Base-by-base conservation (phyloP, 2,888 invertebrate species). In the Agriopis aurantiaria region DNA sequence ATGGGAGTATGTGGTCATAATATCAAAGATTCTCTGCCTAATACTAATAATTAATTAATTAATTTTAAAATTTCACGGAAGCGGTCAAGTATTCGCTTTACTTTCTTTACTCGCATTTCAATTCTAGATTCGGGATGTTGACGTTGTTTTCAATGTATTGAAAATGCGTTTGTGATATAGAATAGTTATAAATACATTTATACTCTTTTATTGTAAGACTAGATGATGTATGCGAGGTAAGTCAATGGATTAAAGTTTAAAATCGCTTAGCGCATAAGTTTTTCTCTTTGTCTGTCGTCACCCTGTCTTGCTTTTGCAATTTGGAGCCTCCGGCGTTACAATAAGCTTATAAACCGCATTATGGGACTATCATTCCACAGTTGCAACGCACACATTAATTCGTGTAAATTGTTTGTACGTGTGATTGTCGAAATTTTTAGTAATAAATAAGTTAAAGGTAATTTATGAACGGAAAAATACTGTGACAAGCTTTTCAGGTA, bases 1-100 rank as follows among this genome's bases (percentile, higher is more conserved):
- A 90, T 90, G 93, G 94, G 93, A 94, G 93, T 93, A 92, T 93
- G 94, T 93, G 93, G 93, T 93, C 93, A 92, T 93, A 94, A 92
- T 92, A 88, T 93, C 92, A 89, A 89, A 86, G 86, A 88, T 88
- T 86, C 84, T 87, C 78, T 84, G 88, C 88, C 86, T 88, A 89
- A 86, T 91, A 88, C 88, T 88, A 81, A 61, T 65, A 64, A 58
- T 71, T 69, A 61, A 72, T 73, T 64, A 65, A 72, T 74, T 59
- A 72, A 75, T 71, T 23, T 55, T 55, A 68, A 71, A 77, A 77
- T 71, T 78, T 74, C 79, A 73, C 72, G 82, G 84, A 83, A 80
- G 81, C 82, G 84, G 81, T 81, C 74, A 65, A 65, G 75, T 75
- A 84, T 87, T 82, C 76, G 90, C 90, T 91, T 90, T 75, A 70